Percentiles rank a stretch among this genome's conserved stretches.
These are phyloP conservation scores for Neosilurus mollespiculum DNA, from an alignment of 2,797 vertebrate genomes.

Conservation along the genomic window DNA sequence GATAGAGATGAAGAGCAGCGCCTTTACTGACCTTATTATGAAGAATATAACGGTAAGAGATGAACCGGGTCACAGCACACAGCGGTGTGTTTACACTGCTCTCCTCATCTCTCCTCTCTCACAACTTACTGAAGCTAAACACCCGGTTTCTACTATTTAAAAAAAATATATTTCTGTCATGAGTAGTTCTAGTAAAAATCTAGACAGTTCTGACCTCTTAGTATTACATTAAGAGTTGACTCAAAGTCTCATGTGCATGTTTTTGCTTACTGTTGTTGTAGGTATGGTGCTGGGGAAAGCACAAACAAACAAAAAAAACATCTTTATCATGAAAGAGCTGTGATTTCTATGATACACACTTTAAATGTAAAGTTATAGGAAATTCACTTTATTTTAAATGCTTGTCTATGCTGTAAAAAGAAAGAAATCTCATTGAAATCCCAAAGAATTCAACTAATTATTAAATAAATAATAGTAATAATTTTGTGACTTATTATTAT, in stretches of 20 bases:
- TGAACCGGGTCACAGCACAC: slow-evolving; percentile 20
- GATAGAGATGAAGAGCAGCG: background rate
- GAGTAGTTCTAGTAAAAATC: background rate
- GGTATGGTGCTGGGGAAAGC: background rate
- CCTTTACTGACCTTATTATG: slow-evolving; percentile 10
- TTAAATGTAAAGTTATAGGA: background rate
- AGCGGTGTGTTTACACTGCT: background rate
- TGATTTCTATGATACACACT: background rate
- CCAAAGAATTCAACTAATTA: too few species aligned
- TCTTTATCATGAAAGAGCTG: background rate
- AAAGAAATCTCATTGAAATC: too few species aligned
- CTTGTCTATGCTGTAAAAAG: background rate
- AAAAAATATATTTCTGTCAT: background rate
- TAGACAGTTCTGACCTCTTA: background rate
- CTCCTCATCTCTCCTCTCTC: background rate
- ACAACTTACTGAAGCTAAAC: background rate
- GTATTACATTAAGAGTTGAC: background rate
- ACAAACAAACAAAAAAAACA: too few species aligned
- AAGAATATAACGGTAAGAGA: slow-evolving; percentile 3
- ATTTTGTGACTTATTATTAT: too few species aligned
- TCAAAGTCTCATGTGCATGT: background rate
- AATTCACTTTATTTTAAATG: background rate
- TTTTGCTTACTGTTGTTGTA: background rate
- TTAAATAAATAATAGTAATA: too few species aligned
- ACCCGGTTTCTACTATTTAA: background rate